Evolutionary conservation across 2,797 vertebrate species (phyloP), one percentile per base, ranked within the genome.

Genomic region (Hirundo rustica): DNA sequence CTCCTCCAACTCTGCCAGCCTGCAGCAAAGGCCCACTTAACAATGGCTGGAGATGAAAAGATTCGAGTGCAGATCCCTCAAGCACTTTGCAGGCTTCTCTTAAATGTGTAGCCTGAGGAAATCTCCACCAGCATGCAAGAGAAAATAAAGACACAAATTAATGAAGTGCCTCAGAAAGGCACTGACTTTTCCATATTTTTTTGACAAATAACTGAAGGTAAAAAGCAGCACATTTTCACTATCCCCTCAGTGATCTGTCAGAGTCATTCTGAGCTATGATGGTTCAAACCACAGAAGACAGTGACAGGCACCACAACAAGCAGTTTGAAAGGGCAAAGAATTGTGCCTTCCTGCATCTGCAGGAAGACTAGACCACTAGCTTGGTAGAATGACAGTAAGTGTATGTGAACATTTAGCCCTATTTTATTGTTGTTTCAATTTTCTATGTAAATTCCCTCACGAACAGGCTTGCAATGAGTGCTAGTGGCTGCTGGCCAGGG

Each of bases 61-160:
- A 93, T 81, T 91, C 47, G 62, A 92, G 22, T 23, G 72, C 58
- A 71, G 68, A 81, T 65, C 68, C 87, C 89, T 94, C 47, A 17
- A 86, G 75, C 73, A 72, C 34, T 88, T 34, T 7, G 7, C 76
- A 89, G 14, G 58, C n/a, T 92, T 88, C 84, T 91, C 65, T 87
- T 79, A 82, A 81, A 89, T 26, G 36, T 36, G 40, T 47, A 93
- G 44, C 95, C 95, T 67, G 74, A 94, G 80, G 94, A 94, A 92
- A 91, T 67, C 76, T 81, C 87, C 57, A 89, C n/a, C 65, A 65
- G 58, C 9, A 0, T 47, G n/a, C 36, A 76, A 84, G 62, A 91
- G 40, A 95, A 97, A 96, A 79, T 50, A 80, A 60, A 29, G 78
- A 68, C 0, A 5, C 18, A 83, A 95, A 90, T 90, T 85, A 91